Evolutionary conservation across 2,113 vertebrate species (phyloP), one percentile per base, ranked within the genome.

Genomic region (Semicossyphus pulcher): DNA sequence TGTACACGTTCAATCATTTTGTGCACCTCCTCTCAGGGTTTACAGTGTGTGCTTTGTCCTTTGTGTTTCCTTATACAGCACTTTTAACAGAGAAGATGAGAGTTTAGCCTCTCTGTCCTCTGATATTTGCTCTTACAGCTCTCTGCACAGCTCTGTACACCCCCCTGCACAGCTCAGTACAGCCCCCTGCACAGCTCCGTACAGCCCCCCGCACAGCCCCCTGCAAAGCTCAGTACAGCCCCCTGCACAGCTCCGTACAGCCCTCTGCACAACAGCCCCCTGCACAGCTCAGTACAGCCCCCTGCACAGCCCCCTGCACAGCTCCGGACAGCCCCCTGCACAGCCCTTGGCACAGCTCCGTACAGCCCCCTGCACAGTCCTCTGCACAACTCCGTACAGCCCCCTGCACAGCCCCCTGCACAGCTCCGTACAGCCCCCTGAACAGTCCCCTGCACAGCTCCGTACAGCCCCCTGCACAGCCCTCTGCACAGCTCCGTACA

Each of bases 91-190:
- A 11, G 16, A 12, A 10, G 7, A 52, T 25, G 15, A 26, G 11
- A 39, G 7, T 2, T 54, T 11, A 32, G n/a, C 1, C 2, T 31
- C 34, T 59, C 37, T 25, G 20, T 44, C 4, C 1, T 15, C 29
- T 37, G 47, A 32, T 58, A 5, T 80, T 54, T 62, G 45, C 68
- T 56, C 15, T 7, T 8, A 10, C 39, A n/a, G 1, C 16, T n/a
- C 11, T 44, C 41, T n/a, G 41, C 39, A 37, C 36, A 4, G 11
- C 36, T n/a, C n/a, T n/a, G 1, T 8, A 10, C 39, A n/a, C 2
- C 16, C 7, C 11, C 20, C 41, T n/a, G 41, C 39, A 37, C 36
- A 4, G 11, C 36, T 53, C 65, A n/a, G n/a, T 8, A 10, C 39
- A n/a, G 1, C 16, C 7, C 11, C 20, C 41, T n/a, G 41, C 39